Conservation (phyloP, 2,113 vertebrate species). For the Labeo rohita region DNA sequence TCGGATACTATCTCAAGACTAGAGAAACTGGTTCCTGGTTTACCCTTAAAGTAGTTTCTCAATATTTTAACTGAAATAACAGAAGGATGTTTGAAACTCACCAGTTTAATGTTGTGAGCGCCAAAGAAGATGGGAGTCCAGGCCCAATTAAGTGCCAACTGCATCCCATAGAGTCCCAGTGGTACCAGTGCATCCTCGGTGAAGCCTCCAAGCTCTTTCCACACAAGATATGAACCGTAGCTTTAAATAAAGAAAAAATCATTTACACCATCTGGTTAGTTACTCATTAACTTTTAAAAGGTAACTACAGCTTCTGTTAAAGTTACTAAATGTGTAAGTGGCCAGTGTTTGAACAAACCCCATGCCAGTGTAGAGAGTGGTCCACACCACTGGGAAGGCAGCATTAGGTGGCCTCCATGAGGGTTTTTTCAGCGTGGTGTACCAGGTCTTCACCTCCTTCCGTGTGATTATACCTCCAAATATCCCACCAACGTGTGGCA, state of each 20-base stretch:
- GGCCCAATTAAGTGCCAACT: conserved; percentile 86
- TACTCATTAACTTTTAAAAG: conserved; percentile 7
- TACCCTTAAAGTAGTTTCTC: background rate
- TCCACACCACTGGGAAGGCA: conserved; percentile 82
- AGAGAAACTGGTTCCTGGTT: conserved; percentile 9
- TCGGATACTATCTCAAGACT: background rate
- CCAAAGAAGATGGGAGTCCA: conserved; percentile 86
- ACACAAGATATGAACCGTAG: conserved; percentile 89
- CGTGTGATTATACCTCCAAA: conserved; percentile 76
- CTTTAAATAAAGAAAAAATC: conserved; percentile 61
- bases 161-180: conserved; percentile 84
- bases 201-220: conserved; percentile 87
- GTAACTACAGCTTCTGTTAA: background rate
- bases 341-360: conserved; percentile 75
- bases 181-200: conserved; percentile 78
- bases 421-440: conserved; percentile 78
- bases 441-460: conserved; percentile 79
- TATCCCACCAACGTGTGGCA: conserved; percentile 86
- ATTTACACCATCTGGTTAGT: background rate
- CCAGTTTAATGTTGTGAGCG: conserved; percentile 80
- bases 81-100: conserved; percentile 56
- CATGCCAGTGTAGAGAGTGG: conserved; percentile 82
- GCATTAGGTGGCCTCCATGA: conserved; percentile 83
- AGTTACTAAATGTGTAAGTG: background rate
- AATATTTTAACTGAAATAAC: background rate